Evolutionary conservation across 2,797 vertebrate genomes (phyloP), one percentile per base, ranked within the genome.

Genomic region (Ammospiza maritima): DNA sequence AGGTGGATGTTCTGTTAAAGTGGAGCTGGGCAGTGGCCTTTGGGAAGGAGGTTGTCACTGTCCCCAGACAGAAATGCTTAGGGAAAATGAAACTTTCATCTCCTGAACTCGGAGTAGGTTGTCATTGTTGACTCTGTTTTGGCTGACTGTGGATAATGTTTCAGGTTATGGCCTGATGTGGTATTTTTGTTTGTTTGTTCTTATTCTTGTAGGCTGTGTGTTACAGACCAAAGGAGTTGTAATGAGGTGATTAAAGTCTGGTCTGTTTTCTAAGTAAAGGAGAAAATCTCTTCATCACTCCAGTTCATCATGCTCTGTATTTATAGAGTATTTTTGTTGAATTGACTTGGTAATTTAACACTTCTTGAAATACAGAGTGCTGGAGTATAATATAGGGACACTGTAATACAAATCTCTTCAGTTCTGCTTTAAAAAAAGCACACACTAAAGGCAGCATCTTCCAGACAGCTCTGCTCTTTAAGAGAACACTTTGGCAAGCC

Each of bases 111-210:
- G 1, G 47, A 88, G 61, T 13, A 69, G 80, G 42, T 90, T 95
- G 56, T 86, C 10, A 3, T 22, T 56, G 56, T 64, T 88, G 83
- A 23, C 75, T 70, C 50, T 53, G 25, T 74, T 92, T 89, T 2
- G 30, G 27, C 89, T 95, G 72, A 26, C 65, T 76, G 2, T 64
- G 66, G 69, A 12, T 94, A 36, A 34, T 29, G 19, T 85, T 86
- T 84, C 77, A 75, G 83, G 64, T 86, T 60, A 21, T 5, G 29
- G 47, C 89, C 76, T 78, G 60, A 19, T 76, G 70, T 70, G 77
- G 32, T 82, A 5, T 82, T 75, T 88, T 85, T 67, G 54, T 92
- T 81, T 73, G 74, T 90, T 90, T 93, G 71, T 90, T 88, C 70
- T 69, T 84, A 29, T 11, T 88, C 79, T 61, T 86, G 1, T 20